Evolutionary conservation across 2,113 vertebrate genomes (phyloP).

Genomic region (Campylorhamphus procurvoides): DNA sequence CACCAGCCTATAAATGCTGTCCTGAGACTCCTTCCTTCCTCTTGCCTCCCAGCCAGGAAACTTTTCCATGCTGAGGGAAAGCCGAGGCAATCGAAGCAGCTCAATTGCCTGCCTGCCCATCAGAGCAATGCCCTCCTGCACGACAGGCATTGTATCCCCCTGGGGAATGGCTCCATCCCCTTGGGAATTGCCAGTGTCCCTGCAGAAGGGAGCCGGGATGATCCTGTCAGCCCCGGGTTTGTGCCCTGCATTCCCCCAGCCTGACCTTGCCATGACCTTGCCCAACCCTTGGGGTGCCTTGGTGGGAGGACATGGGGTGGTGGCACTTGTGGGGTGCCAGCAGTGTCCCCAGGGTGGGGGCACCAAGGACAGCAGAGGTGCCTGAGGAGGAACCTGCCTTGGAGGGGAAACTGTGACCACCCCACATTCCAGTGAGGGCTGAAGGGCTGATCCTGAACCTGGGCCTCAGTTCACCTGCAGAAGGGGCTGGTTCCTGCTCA

Average conservation of each 20-base stretch:
- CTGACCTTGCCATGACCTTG: neutral
- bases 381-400: rapidly evolving
- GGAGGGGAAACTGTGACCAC: neutral
- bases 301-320: neutral
- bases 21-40: rapidly evolving
- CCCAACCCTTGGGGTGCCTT: neutral
- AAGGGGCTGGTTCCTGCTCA: neutral
- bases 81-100: neutral
- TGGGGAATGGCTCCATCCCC: rapidly evolving
- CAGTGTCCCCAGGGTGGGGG: neutral
- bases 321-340: neutral
- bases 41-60: neutral
- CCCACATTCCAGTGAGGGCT: rapidly evolving
- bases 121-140: rapidly evolving
- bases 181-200: neutral
- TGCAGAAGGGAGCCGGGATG: rapidly evolving
- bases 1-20: neutral
- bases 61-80: neutral
- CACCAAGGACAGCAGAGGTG: neutral
- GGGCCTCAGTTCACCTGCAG: neutral
- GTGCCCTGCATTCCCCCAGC: neutral
- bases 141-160: rapidly evolving
- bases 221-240: rapidly evolving
- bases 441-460: neutral
- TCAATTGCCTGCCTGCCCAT: neutral